A percentile compares a stretch with the other conserved stretches of the same genome.
Evolutionary conservation across 2,113 vertebrate genomes (phyloP).

Genomic region (Pheucticus melanocephalus): DNA sequence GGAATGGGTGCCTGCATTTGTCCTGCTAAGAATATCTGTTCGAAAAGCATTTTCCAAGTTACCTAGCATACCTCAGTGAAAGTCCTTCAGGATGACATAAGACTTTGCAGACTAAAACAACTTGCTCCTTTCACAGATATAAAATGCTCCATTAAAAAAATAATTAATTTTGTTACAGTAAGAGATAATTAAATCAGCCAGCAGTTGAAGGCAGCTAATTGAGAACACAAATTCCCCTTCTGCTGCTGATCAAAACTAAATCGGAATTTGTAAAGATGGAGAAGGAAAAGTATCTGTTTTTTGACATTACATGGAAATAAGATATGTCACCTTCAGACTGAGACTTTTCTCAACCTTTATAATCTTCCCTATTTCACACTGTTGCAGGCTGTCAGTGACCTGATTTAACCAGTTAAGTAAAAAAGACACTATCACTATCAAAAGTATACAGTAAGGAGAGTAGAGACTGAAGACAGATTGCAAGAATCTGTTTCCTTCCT

Average conservation of each 20-base stretch:
- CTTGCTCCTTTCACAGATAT: not conserved
- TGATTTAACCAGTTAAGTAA: not conserved
- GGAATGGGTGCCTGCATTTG: not conserved
- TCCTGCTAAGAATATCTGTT: not conserved
- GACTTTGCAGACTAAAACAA: not conserved
- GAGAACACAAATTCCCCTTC: conserved; percentile 6
- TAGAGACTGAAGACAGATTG: not conserved
- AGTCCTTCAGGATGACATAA: not conserved
- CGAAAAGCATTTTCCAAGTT: not conserved
- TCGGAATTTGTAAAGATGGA: not conserved
- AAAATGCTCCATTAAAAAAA: not conserved
- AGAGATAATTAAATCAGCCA: conserved; percentile 16
- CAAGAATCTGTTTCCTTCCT: not conserved
- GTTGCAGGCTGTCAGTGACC: not conserved
- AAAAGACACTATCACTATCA: not conserved
- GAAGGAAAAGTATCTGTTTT: not conserved
- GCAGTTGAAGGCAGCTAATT: not conserved
- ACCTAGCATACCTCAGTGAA: not conserved
- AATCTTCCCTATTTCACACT: not conserved
- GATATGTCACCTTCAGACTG: not conserved
- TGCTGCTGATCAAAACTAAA: not conserved
- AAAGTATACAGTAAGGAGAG: not conserved
- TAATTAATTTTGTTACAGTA: not conserved
- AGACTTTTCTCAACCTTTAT: not conserved
- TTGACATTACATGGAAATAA: not conserved